Evolutionary conservation across 1,140 invertebrate species (phyloP).

Genomic region (Halesus radiatus): DNA sequence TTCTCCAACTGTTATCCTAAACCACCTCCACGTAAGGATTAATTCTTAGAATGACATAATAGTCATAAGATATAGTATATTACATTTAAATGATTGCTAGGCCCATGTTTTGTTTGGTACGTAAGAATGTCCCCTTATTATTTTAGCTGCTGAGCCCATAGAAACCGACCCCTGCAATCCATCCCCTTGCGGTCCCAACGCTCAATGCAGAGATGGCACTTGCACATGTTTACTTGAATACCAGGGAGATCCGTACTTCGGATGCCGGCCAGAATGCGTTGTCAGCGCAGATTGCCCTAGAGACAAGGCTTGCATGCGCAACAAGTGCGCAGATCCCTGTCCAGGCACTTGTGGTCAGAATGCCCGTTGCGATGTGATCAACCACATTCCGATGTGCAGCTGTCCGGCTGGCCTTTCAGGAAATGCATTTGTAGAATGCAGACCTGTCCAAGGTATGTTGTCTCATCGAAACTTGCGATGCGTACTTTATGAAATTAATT

Average conservation of each 20-base stretch:
- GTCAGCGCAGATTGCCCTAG: slow-evolving; percentile 77
- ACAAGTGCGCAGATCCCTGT: slow-evolving; percentile 83
- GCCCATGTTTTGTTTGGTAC: slow-evolving; percentile 44
- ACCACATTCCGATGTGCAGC: slow-evolving; percentile 78
- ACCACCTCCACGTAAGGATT: slow-evolving; percentile 50
- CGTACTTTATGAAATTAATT: background rate
- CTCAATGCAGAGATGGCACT: slow-evolving; percentile 72
- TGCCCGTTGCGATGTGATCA: slow-evolving; percentile 76
- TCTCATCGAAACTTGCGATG: background rate
- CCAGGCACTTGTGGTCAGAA: slow-evolving; percentile 77
- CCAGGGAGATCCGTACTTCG: slow-evolving; percentile 71
- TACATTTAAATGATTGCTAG: no score
- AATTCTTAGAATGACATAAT: slow-evolving; percentile 58
- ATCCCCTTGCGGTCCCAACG: slow-evolving; percentile 78
- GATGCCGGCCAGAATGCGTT: slow-evolving; percentile 79
- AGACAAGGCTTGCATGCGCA: slow-evolving; percentile 78
- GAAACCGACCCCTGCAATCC: slow-evolving; percentile 74
- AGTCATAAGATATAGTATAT: no score
- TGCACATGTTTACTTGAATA: slow-evolving; percentile 80
- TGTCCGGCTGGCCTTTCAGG: slow-evolving; percentile 75
- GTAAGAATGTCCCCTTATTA: slow-evolving; percentile 37
- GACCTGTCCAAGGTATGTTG: slow-evolving; percentile 64
- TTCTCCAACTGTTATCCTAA: slow-evolving; percentile 62
- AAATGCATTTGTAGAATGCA: slow-evolving; percentile 77
- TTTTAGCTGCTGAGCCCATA: slow-evolving; percentile 61